These are phyloP conservation scores for Psammodynastes pulverulentus DNA, from an alignment of 2,113 vertebrate species.

Conservation along the genomic window DNA sequence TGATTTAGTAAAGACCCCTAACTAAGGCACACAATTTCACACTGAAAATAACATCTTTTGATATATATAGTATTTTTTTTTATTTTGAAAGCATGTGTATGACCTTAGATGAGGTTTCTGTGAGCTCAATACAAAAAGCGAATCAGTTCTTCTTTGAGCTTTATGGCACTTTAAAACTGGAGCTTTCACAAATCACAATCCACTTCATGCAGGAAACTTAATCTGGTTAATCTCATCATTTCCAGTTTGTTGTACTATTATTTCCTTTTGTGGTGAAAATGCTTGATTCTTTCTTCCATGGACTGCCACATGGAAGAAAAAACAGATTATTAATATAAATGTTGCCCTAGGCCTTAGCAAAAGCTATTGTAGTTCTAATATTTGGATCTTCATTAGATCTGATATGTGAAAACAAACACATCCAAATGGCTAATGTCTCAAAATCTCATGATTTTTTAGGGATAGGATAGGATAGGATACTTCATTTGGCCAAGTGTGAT, in stretches of 20 bases:
- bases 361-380: neutral
- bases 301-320: neutral
- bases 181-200: neutral
- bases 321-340: neutral
- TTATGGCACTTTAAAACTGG: neutral
- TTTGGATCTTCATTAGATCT: neutral
- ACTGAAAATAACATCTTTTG: neutral
- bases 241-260: neutral
- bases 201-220: neutral
- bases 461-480: neutral
- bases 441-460: neutral
- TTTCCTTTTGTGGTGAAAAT: neutral
- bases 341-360: neutral
- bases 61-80: neutral
- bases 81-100: neutral
- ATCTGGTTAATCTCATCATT: neutral
- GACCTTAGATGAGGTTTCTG: neutral
- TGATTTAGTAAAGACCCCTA: neutral
- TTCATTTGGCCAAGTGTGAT: too few relatives aligned
- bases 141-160: neutral
- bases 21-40: neutral
- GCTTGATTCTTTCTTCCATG: neutral
- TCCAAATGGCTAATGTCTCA: neutral
- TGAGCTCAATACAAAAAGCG: neutral
- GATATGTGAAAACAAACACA: neutral